Evolutionary conservation across 2,888 invertebrate species (phyloP), one percentile per base, ranked within the genome.

Genomic region (Meta bourneti): DNA sequence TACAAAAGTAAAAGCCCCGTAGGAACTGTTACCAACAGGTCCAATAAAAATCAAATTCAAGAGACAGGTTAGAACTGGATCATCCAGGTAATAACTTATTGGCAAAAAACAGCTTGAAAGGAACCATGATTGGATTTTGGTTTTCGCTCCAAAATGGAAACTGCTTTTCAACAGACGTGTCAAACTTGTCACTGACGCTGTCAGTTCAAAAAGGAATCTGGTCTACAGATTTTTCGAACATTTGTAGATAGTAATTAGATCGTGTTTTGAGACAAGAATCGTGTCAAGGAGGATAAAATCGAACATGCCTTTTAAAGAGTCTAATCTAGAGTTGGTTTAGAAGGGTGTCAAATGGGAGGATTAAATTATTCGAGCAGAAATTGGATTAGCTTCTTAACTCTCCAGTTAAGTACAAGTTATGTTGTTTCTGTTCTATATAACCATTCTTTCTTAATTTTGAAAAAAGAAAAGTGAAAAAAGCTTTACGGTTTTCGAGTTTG

Each of bases 1-100:
- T 5, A 52, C 16, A 34, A 77, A n/a, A 52, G 71, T 82, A 54
- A 61, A 61, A 61, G 8, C 34, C 83, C 83, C n/a, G n/a, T 52
- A 74, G 74, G 9, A 61, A 16, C 34, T 0, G 69, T 79, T 61
- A 61, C 54, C 61, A 61, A 61, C 69, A 54, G 49, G 49, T 51
- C 51, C 19, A 70, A 71, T 19, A 81, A n/a, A 81, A 71, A 34
- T 13, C 48, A 81, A 19, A 49, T 16, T 49, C 72, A 19, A 19
- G 20, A 74, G 74, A 75, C 83, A 19, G 83, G 83, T 84, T 75
- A 54, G 75, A 75, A 84, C 84, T 84, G 75, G 75, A 84, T 84
- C 83, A 84, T 19, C 7, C 72, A 11, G 74, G 75, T 75, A 61
- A 84, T 82, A 72, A 82, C 52, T 82, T 70, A 81, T 51, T 20